These are phyloP conservation scores for Xiphorhynchus erythropygius DNA, from an alignment of 2,797 vertebrate species.

Conservation along the genomic window DNA sequence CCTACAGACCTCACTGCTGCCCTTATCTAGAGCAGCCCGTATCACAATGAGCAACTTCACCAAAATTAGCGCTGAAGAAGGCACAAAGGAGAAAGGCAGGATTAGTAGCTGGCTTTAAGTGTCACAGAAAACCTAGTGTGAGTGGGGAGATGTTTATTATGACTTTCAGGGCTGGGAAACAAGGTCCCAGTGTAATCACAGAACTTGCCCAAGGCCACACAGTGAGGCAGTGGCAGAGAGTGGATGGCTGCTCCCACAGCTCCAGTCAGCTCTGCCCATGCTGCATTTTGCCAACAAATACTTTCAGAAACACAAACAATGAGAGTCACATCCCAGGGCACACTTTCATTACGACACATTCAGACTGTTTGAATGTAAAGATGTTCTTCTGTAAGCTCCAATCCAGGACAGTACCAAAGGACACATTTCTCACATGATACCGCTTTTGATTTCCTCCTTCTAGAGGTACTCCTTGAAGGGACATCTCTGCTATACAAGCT, in stretches of 20 bases:
- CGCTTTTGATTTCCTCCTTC: neutral
- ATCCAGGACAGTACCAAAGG: neutral
- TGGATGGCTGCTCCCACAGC: neutral
- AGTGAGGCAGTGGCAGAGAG: neutral
- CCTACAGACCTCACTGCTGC: neutral
- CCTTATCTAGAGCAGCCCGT: neutral
- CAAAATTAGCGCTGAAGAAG: neutral
- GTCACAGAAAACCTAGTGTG: slow-evolving; percentile 5
- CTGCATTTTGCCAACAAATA: neutral
- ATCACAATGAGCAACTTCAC: neutral
- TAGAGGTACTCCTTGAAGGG: neutral
- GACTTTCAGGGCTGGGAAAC: neutral
- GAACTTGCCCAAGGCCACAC: neutral
- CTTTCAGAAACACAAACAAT: neutral
- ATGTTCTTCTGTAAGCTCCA: neutral
- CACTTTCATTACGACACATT: neutral
- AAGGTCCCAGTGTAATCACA: slow-evolving; percentile 23
- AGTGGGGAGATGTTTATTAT: neutral
- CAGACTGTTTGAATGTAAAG: neutral
- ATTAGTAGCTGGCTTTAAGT: neutral
- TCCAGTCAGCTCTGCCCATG: fast-evolving
- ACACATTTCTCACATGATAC: neutral
- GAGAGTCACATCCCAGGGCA: neutral
- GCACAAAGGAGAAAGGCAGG: neutral
- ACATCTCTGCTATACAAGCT: neutral